Base-by-base conservation (phyloP, 1,140 invertebrate species). In the Vanessa tameamea region DNA sequence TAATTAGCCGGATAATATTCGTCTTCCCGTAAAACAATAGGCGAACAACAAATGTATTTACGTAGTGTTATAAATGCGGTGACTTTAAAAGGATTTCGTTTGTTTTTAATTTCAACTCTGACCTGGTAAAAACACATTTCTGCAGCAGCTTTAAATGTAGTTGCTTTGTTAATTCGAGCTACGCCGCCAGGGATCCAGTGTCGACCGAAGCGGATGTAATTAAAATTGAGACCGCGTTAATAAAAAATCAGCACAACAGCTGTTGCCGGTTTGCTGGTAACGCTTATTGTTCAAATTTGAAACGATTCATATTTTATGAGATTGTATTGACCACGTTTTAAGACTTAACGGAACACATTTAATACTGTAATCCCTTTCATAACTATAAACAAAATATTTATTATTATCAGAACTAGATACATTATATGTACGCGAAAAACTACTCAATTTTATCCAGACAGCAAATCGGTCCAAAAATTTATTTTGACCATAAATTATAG, bases 181-280 rank as follows among this genome's bases (percentile, higher is more conserved):
- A 20, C 37, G 59, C 59, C 59, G 59, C 31, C n/a, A 64, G 15
- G 57, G 69, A 70, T 70, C 69, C 23, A 26, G 47, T 70, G 68
- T 70, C 57, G 69, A 59, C 20, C 55, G 37, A 15, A 5, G 37
- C 69, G 69, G 57, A 70, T 61, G 69, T 70, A 70, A 70, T 70
- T 70, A 70, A 63, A 70, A 70, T 59, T 47, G 47, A 70, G 61
- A 63, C 69, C 51, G 59, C 57, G 69, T 61, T 53, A 53, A 70
- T 61, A 70, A 63, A 70, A 61, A 61, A 47, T 53, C 16, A 53
- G 51, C 51, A 61, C 55, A 57, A 63, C 69, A 70, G 20, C 55
- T 70, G 67, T 16, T 43, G 37, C 37, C 37, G 6, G 37, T 64
- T n/a, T 14, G n/a, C n/a, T 53, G 51, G 15, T 53, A 16, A 15